Conservation (phyloP, 64 coral and sea anemone genomes). For the Orbicella faveolata region DNA sequence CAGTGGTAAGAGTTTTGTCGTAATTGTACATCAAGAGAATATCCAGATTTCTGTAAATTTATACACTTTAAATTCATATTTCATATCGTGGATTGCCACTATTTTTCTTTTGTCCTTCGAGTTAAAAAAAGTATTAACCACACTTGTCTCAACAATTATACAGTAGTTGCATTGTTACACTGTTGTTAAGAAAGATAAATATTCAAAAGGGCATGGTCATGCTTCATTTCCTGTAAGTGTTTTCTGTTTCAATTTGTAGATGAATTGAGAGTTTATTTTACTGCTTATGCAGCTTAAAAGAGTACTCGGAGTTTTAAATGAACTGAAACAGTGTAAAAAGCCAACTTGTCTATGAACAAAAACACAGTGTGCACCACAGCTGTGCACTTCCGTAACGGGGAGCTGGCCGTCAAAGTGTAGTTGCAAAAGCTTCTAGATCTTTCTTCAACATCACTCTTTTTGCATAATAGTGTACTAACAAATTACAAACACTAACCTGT, state of each 20-base stretch:
- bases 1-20: too few species aligned
- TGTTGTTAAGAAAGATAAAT: background rate
- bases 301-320: background rate
- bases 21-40: too few species aligned
- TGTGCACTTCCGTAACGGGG: background rate
- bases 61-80: background rate
- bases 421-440: background rate
- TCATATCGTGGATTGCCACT: background rate
- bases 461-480: too few species aligned
- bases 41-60: too few species aligned
- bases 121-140: background rate
- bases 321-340: background rate
- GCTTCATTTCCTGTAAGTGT: background rate
- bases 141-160: background rate
- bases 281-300: background rate
- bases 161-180: background rate
- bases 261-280: background rate
- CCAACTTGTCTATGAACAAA: background rate
- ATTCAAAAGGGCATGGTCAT: background rate
- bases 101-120: background rate
- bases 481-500: too few species aligned
- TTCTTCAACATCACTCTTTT: background rate
- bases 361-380: background rate
- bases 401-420: background rate
- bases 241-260: constrained; percentile 7